Base-by-base conservation (phyloP, 2,888 invertebrate genomes). In the Chelonus formosanus region DNA sequence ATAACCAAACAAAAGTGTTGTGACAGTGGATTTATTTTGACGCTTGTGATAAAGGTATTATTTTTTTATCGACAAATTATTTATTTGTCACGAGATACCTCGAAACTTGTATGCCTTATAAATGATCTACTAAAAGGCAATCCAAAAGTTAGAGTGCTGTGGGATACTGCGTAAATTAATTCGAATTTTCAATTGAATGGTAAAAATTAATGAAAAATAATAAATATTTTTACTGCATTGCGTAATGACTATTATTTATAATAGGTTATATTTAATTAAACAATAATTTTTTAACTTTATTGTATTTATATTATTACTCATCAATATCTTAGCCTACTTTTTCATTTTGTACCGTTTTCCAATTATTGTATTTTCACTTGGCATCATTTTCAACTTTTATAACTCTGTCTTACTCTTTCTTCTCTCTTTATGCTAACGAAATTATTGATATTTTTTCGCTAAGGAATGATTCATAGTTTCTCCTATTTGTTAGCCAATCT, bases 131-230 rank as follows among this genome's bases (percentile, higher is more conserved):
- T 71, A 66, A 67, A 59, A 67, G 57, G 60, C 57, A 52, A 52
- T 32, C 31, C 8, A 34, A 52, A 52, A 31, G 8, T 32, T 4
- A 52, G 8, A 70, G 74, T 74, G 73, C 59, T 68, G 70, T 67
- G 67, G 64, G 67, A 40, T 62, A 63, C 53, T 66, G 65, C 68
- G 61, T 71, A 64, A 58, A 59, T 61, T 73, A 50, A 66, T 62
- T 70, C 69, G 52, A 68, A 65, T 69, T 71, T 67, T 59, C 59
- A 56, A 68, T 69, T 73, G 70, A 67, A 74, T 73, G 74, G 74
- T 74, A 69, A 71, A 72, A 5, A 40, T 40, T 40, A 40, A 60
- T 70, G 20, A 20, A 20, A 20, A 20, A 20, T 63, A 58, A 67
- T 58, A 62, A 45, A 32, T 59, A 2, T 63, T 44, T 8, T 45